These are phyloP conservation scores for Microtus oregoni DNA, from an alignment of 2,113 vertebrate species.

Conservation along the genomic window DNA sequence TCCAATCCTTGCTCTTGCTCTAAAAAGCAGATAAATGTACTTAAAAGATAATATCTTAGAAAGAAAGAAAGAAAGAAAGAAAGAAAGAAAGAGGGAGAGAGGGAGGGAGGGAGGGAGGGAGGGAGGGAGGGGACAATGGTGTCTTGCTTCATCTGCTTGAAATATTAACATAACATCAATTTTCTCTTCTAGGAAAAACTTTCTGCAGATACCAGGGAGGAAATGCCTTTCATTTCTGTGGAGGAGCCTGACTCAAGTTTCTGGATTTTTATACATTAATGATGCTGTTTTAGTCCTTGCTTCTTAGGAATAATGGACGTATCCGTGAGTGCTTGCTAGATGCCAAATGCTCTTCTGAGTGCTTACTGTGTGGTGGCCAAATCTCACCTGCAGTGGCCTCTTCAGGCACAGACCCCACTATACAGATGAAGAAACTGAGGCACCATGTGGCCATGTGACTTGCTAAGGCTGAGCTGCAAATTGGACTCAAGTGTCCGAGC, in stretches of 20 bases:
- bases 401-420: not conserved
- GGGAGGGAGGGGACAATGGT: not conserved
- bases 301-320: not conserved
- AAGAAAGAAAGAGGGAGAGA: fast-evolving
- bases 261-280: not conserved
- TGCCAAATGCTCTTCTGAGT: not conserved
- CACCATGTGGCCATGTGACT: not conserved
- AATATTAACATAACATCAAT: not conserved
- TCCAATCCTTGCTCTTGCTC: not conserved
- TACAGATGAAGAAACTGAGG: not conserved
- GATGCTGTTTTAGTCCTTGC: not conserved
- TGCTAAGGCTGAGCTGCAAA: not conserved
- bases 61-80: not conserved
- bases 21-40: slow-evolving; percentile 3
- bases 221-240: not conserved
- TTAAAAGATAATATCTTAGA: not conserved
- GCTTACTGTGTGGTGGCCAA: not conserved
- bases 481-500: not conserved
- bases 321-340: not conserved
- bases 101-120: not conserved
- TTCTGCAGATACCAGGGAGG: not conserved
- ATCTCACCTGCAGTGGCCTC: not conserved
- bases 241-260: not conserved
- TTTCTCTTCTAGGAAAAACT: not conserved
- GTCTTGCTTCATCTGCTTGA: not conserved